These are phyloP conservation scores for Patagioenas fasciata DNA, from an alignment of 2,113 vertebrate species.

Conservation along the genomic window DNA sequence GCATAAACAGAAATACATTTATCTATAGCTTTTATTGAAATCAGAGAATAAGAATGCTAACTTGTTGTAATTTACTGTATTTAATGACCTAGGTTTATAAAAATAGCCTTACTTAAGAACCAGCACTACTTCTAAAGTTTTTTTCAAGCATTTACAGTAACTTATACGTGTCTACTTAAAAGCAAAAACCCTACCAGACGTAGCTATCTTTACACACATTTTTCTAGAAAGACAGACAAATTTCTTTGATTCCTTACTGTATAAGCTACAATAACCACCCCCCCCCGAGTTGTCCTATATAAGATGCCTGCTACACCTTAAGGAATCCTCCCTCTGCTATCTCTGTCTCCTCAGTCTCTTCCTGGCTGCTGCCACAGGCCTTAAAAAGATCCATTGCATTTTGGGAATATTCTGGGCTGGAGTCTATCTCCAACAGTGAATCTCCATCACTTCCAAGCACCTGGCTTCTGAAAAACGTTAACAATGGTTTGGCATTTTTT, in stretches of 20 bases:
- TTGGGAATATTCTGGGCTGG: constrained; percentile 76
- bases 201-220: background rate
- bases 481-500: constrained; percentile 55
- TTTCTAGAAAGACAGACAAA: background rate
- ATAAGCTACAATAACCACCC: background rate
- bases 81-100: background rate
- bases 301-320: constrained; percentile 62
- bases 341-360: constrained; percentile 70
- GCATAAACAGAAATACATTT: background rate
- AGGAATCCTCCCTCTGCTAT: constrained; percentile 72
- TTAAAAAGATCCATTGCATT: constrained; percentile 71
- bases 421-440: constrained; percentile 79
- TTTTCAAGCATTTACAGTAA: background rate
- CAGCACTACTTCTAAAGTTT: background rate
- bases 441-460: constrained; percentile 80
- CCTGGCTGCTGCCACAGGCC: constrained; percentile 75
- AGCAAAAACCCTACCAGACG: background rate
- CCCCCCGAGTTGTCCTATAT: constrained; percentile 11
- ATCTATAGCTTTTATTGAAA: background rate
- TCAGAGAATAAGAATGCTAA: background rate
- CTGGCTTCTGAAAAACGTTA: constrained; percentile 77
- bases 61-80: background rate
- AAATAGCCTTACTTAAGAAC: background rate
- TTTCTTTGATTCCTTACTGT: background rate
- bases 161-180: background rate